Evolutionary conservation across 1,140 invertebrate species (phyloP), one percentile per base, ranked within the genome.

Genomic region (Samia ricini): DNA sequence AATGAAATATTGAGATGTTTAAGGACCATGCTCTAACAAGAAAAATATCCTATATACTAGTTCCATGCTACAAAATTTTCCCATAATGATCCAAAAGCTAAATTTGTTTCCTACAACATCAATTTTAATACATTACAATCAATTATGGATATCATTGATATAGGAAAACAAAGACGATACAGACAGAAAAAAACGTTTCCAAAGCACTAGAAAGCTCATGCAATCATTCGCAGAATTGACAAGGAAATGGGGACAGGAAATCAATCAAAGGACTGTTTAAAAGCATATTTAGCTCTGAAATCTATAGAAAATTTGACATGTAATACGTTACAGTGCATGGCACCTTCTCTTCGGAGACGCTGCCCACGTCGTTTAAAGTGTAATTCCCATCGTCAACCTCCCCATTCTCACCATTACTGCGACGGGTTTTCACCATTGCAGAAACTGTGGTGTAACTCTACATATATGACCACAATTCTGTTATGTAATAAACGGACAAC

Each of bases 371-470:
- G 81, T 88, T 89, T 69, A 86, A 71, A 61, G 81, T 80, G 69
- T 85, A 85, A 83, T 89, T 89, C 75, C 79, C 86, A 77, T 90
- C 88, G 63, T 89, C 89, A 77, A 88, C 82, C 77, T 91, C 89
- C 68, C 88, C 89, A 69, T 90, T 91, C 77, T 90, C 89, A 80
- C 89, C 82, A 65, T 88, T 89, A 85, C 89, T 91, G 77, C 89
- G 87, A 72, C 89, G 85, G 76, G 89, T 91, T 89, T 91, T 91
- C 79, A 91, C 89, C 89, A 91, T 89, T 77, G 85, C 78, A 77
- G 77, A 79, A 77, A 60, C 71, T 77, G 74, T 72, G 73, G 72
- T 72, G 72, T 81, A 79, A 79, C 72, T 68, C 67, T 79, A 82
- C 80, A 78, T 77, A 74, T 61, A 76, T 83, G 60, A 71, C 63